Conservation (phyloP, 2,888 invertebrate species). For the Sminthurinus aureus region DNA sequence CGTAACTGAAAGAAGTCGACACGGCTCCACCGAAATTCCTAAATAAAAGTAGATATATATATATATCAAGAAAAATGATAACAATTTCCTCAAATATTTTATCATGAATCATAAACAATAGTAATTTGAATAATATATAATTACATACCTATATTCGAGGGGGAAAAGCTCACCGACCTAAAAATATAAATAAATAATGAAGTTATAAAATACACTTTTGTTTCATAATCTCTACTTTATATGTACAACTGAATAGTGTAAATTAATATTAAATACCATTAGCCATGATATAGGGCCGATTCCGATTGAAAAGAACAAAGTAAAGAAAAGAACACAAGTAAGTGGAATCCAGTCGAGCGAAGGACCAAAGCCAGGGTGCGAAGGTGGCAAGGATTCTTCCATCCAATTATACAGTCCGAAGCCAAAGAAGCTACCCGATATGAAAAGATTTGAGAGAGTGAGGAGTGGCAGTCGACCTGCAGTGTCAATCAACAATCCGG, state of each 20-base stretch:
- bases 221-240: background rate
- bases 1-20: slow-evolving; percentile 85
- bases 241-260: background rate
- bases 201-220: background rate
- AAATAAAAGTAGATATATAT: slow-evolving; percentile 49
- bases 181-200: background rate
- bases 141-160: slow-evolving; percentile 66
- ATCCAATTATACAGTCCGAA: slow-evolving; percentile 87
- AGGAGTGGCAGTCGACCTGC: slow-evolving; percentile 84
- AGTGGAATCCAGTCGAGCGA: slow-evolving; percentile 79
- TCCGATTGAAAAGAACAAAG: slow-evolving; percentile 84
- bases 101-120: background rate
- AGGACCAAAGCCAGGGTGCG: slow-evolving; percentile 58
- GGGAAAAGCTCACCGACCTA: slow-evolving; percentile 80
- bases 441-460: slow-evolving; percentile 82
- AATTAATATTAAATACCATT: slow-evolving; percentile 64
- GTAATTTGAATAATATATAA: too few species aligned
- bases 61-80: background rate
- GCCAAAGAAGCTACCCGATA: slow-evolving; percentile 85
- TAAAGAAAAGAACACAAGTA: slow-evolving; percentile 82
- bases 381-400: slow-evolving; percentile 70
- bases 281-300: slow-evolving; percentile 89
- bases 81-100: too few species aligned
- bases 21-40: slow-evolving; percentile 87
- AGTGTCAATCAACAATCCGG: slow-evolving; percentile 82